Percentiles rank a stretch among this genome's conserved stretches.
phyloP scores from a whole-genome alignment of 2,113 vertebrate genomes.

The Chaenogobius annularis region DNA sequence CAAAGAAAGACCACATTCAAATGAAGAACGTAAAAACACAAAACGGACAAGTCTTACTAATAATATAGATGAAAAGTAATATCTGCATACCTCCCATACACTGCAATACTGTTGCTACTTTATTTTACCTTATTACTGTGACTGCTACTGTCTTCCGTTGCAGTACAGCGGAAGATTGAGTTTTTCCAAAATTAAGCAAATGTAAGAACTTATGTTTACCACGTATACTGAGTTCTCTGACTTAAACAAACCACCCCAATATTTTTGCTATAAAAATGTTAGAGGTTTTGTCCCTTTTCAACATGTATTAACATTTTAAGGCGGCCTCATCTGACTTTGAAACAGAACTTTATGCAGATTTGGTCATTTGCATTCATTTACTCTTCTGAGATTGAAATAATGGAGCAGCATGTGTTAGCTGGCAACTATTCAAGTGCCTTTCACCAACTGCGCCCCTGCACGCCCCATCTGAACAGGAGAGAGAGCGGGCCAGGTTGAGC shows the following conservation, averaged over 20 bases:
- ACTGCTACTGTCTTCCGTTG: too few species aligned
- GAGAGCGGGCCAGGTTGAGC: constrained; percentile 18
- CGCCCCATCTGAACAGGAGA: constrained; percentile 53
- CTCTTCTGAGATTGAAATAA: constrained; percentile 48
- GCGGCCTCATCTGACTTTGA: constrained; percentile 31
- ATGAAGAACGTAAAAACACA: not conserved
- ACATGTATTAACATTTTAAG: constrained; percentile 3
- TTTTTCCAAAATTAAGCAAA: not conserved
- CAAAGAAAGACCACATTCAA: not conserved
- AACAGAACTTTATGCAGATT: constrained; percentile 30
- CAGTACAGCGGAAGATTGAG: too few species aligned
- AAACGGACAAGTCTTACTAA: not conserved
- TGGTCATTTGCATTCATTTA: constrained; percentile 36
- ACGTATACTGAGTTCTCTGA: not conserved
- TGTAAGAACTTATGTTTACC: not conserved
- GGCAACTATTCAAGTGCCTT: constrained; percentile 59
- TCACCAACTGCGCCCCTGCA: constrained; percentile 55
- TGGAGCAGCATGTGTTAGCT: constrained; percentile 49
- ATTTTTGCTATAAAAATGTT: not conserved
- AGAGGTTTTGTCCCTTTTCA: constrained; percentile 1
- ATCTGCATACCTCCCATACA: too few species aligned
- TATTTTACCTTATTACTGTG: too few species aligned
- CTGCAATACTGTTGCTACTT: too few species aligned
- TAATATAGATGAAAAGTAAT: too few species aligned
- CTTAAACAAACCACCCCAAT: not conserved